phyloP scores from a whole-genome alignment of 2,113 vertebrate species.

The Brienomyrus longianalis region DNA sequence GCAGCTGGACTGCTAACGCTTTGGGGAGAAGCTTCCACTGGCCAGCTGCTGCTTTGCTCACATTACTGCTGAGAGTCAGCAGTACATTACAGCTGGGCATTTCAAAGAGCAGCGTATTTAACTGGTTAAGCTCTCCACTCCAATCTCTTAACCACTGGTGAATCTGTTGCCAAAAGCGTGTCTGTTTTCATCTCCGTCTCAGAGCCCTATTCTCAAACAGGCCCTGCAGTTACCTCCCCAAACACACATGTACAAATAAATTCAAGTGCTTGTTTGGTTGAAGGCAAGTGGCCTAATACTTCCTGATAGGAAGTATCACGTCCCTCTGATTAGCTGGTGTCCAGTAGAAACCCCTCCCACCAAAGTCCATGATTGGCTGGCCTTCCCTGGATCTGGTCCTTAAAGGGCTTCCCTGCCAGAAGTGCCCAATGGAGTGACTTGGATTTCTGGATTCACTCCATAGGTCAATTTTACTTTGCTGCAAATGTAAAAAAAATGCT shows the following conservation, averaged over 20 bases:
- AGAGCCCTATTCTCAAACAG: background rate
- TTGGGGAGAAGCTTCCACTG: background rate
- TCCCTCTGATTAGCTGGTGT: background rate
- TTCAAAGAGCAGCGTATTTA: background rate
- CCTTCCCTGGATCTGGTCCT: background rate
- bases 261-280: background rate
- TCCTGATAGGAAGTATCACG: background rate
- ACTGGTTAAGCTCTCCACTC: background rate
- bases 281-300: background rate
- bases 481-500: background rate
- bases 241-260: background rate
- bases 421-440: background rate
- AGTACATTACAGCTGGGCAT: background rate
- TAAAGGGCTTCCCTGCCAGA: background rate
- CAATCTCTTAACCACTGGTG: background rate
- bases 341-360: background rate
- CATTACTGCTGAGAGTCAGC: background rate
- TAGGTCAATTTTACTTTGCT: background rate
- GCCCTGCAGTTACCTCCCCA: background rate
- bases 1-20: background rate
- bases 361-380: background rate
- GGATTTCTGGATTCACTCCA: background rate
- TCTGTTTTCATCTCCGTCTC: background rate
- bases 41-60: background rate
- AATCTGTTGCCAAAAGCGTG: background rate